Evolutionary conservation across 2,888 invertebrate genomes (phyloP).

Genomic region (Cataglyphis cursor): DNA sequence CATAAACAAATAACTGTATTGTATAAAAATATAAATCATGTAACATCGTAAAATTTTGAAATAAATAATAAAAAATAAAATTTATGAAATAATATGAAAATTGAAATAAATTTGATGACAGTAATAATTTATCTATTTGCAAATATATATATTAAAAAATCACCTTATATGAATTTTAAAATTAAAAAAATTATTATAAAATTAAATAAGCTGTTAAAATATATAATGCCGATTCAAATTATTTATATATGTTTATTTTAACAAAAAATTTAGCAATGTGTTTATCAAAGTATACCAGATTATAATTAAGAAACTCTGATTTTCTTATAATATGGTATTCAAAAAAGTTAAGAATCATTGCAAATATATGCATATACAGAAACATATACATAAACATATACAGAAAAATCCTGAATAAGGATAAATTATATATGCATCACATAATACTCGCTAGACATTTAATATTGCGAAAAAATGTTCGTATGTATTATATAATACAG

Average conservation of each 20-base stretch:
- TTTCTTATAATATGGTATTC: background rate
- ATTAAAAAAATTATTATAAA: background rate
- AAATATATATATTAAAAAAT: background rate
- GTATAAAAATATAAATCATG: background rate
- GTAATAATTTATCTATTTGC: background rate
- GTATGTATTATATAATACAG: background rate
- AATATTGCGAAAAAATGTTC: background rate
- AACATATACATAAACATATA: background rate
- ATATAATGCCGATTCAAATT: background rate
- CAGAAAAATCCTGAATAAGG: background rate
- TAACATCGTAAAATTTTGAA: background rate
- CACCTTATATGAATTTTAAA: background rate
- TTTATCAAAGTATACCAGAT: background rate
- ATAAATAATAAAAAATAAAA: background rate
- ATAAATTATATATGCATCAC: background rate
- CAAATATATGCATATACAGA: background rate
- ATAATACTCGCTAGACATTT: background rate
- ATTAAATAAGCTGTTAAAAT: background rate
- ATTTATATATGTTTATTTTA: background rate
- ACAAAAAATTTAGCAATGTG: background rate
- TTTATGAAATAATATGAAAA: background rate
- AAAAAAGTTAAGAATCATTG: background rate
- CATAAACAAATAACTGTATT: background rate
- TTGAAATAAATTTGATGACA: background rate
- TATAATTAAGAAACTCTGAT: background rate